Evolutionary conservation across 2,797 vertebrate genomes (phyloP).

Genomic region (Sebastes reedi): DNA sequence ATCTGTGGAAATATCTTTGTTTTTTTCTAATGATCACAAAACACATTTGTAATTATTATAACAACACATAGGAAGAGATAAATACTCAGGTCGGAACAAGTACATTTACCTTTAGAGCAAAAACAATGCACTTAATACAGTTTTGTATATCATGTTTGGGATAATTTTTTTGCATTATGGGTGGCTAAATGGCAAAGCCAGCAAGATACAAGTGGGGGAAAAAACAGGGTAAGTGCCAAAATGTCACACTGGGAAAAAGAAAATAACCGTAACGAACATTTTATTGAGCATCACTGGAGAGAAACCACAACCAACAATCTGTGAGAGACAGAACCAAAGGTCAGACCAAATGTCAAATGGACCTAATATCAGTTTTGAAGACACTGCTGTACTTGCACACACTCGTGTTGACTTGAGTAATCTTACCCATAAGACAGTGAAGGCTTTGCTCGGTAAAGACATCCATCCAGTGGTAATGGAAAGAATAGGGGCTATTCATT

Average conservation of each 20-base stretch:
- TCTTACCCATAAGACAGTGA: not conserved
- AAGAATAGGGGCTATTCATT: not conserved
- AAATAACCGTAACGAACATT: not conserved
- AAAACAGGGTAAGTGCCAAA: not conserved
- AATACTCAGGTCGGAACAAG: not conserved
- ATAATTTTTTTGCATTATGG: not conserved
- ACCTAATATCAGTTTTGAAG: not conserved
- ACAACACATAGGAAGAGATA: not conserved
- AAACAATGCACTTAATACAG: not conserved
- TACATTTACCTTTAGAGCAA: not conserved
- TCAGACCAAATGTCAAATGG: slow-evolving; percentile 37
- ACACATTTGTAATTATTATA: not conserved
- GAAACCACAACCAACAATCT: slow-evolving; percentile 26
- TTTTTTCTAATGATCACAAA: not conserved
- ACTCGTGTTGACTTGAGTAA: not conserved
- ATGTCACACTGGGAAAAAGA: slow-evolving; percentile 19
- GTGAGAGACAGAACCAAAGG: slow-evolving; percentile 30
- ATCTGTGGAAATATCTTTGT: not conserved
- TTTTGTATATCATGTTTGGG: not conserved
- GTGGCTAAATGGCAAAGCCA: not conserved
- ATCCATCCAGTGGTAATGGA: not conserved
- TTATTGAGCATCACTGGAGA: slow-evolving; percentile 26
- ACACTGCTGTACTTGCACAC: not conserved
- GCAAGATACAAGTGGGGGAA: not conserved
- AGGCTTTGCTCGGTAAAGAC: not conserved